Evolutionary conservation across 2,888 invertebrate genomes (phyloP), one percentile per base, ranked within the genome.

Genomic region (Linnaemya tessellans): DNA sequence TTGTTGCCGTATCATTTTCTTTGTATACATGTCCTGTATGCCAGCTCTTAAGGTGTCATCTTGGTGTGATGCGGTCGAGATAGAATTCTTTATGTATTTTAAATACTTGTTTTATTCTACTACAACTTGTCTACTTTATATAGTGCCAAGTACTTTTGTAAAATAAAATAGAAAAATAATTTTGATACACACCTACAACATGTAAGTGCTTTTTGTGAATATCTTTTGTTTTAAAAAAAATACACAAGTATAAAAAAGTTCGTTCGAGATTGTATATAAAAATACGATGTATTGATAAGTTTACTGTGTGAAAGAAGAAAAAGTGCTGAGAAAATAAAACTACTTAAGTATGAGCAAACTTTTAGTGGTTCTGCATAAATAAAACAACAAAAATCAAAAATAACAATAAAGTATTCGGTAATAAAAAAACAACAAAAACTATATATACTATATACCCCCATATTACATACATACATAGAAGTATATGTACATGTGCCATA

Each of bases 1-100:
- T 78, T 78, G 49, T 67, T 81, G 54, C 62, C 35, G 62, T 75
- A 18, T 51, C 18, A 51, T 68, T 74, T 70, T 25, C 67, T 41
- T 74, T 71, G n/a, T 60, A 49, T 60, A 67, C 30, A 74, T 71
- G 64, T 82, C 82, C 82, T 77, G 70, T 68, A n/a, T 71, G 20
- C 43, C 64, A 82, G 58, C 49, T 65, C 56, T 65, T 64, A 49
- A 78, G 71, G 30, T 80, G 67, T 71, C 82, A 71, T 77, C 56
- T 82, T 71, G 15, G 65, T 56, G 70, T 68, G 64, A 58, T 78
- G 77, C 71, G 71, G 65, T 65, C 70, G 64, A 60, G 1, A 20
- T 41, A 70, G 1, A 51, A 73, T 67, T 41, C 41, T 77, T 13
- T 77, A 30, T 60, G 38, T 46, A 46, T 73, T 67, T 22, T 51